These are phyloP conservation scores for Desoria tigrina DNA, from an alignment of 2,888 invertebrate genomes.

Conservation along the genomic window DNA sequence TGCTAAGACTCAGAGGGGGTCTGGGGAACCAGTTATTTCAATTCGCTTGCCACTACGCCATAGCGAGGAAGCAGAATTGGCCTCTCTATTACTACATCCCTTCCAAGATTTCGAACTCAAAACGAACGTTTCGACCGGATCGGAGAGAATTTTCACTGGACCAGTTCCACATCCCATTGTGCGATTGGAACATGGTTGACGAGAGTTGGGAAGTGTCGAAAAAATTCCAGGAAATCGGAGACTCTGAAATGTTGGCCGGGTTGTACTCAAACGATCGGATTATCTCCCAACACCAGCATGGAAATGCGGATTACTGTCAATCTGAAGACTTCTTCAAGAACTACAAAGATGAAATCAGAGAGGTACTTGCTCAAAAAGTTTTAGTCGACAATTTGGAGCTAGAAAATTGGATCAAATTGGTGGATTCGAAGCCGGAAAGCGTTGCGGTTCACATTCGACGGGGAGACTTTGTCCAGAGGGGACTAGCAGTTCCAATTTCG, in stretches of 20 bases:
- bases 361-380: constrained; percentile 7
- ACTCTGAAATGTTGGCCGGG: background rate
- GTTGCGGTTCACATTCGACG: constrained; percentile 38
- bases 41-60: constrained; percentile 1
- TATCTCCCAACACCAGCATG: background rate
- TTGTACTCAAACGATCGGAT: background rate
- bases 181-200: constrained; percentile 6
- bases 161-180: constrained; percentile 19
- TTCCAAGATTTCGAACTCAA: background rate
- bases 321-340: constrained; percentile 16
- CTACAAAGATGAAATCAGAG: constrained; percentile 8
- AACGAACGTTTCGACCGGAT: background rate
- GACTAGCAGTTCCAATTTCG: constrained; percentile 8
- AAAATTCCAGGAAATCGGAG: background rate
- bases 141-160: constrained; percentile 25
- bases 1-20: constrained; percentile 17
- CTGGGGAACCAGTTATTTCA: constrained; percentile 14
- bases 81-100: background rate
- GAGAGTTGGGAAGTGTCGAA: background rate
- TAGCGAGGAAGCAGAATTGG: constrained; percentile 2
- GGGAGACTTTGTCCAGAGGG: constrained; percentile 23
- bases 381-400: background rate
- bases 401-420: background rate
- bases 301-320: constrained; percentile 19
- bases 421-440: constrained; percentile 20